Evolutionary conservation across 1,140 invertebrate species (phyloP), one percentile per base, ranked within the genome.

Genomic region (Drosophila rhopaloa): DNA sequence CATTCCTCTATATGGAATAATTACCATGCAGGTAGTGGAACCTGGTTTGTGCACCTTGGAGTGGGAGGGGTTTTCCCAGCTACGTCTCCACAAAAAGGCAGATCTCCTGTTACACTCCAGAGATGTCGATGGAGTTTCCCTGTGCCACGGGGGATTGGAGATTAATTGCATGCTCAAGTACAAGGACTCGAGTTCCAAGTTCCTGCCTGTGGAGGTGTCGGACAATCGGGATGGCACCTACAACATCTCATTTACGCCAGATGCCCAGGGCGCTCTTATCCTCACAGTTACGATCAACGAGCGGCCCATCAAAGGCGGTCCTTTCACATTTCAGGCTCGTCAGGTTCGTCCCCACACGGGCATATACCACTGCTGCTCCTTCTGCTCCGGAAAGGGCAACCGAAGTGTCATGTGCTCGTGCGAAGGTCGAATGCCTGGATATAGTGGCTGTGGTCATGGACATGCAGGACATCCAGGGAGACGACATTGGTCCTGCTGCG

Each of bases 401-500:
- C 95, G 96, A 70, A 94, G 94, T 76, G 94, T 94, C 0, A 93
- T 90, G 46, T 97, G 96, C 92, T 95, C 94, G 5, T 97, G 96
- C 79, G 94, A 94, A 9, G 95, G 95, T 27, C 93, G 93, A 37
- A 97, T 97, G 96, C 68, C 90, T 81, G 96, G 96, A 16, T 97
- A 96, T 79, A 94, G 93, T 90, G 96, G 96, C 79, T 97, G 96
- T 86, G 96, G 96, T 0, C 96, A 97, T 93, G 96, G 96, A 16
- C 96, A 97, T 89, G 92, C 93, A 44, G 96, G 96, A 24, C 96
- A 96, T 93, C 96, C 96, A 13, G 96, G 96, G 41, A 92, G 94
- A 58, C 93, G 95, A 41, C 96, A 97, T 92, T 97, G 96, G 96
- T 96, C 96, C n/a, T 97, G 96, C 79, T 97, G 96, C 91, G 96